A percentile compares a stretch with the other conserved stretches of the same genome.
These are phyloP conservation scores for Amphimallon solstitiale DNA, from an alignment of 2,888 invertebrate species.

Conservation along the genomic window DNA sequence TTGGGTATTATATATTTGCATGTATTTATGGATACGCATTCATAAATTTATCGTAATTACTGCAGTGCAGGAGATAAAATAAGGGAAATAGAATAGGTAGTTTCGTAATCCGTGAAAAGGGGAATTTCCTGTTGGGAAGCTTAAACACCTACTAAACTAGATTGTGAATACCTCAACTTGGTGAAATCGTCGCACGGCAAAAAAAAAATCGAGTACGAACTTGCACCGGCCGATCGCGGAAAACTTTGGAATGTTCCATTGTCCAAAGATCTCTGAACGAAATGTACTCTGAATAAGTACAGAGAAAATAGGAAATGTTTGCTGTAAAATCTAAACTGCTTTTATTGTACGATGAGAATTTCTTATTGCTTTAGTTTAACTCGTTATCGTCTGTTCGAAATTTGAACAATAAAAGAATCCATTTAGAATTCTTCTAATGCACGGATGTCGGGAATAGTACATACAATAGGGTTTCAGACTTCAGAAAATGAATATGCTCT, in stretches of 20 bases:
- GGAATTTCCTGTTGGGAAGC: slow-evolving; percentile 43
- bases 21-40: no score
- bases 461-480: no score
- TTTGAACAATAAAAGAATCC: no score
- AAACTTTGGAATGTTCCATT: slow-evolving; percentile 12
- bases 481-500: no score
- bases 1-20: no score
- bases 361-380: not conserved
- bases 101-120: slow-evolving; percentile 43
- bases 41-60: not conserved
- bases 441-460: no score
- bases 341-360: not conserved
- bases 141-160: slow-evolving; percentile 45
- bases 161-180: slow-evolving; percentile 40
- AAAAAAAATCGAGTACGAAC: slow-evolving; percentile 11
- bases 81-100: slow-evolving; percentile 41
- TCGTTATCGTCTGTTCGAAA: not conserved
- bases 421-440: no score
- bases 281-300: not conserved
- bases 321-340: not conserved
- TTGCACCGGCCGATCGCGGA: slow-evolving; percentile 10
- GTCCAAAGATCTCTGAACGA: slow-evolving; percentile 1
- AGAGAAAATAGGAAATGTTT: not conserved
- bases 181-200: slow-evolving; percentile 29
- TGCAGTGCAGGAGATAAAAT: slow-evolving; percentile 10